Conservation (phyloP, 2,888 invertebrate species). For the Malthinus flaveolus region DNA sequence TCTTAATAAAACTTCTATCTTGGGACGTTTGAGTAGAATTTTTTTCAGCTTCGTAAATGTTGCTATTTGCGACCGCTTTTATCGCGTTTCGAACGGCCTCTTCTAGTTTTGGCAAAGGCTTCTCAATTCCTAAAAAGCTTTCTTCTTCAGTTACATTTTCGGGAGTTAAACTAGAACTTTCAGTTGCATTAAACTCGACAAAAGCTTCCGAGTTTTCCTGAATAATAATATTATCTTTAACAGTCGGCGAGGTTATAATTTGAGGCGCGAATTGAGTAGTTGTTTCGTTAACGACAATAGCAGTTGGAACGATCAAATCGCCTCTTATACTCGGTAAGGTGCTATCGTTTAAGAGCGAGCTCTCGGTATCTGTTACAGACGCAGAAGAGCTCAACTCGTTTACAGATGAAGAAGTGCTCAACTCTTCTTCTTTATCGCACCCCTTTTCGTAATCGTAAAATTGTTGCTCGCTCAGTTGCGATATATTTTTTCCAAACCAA, state of each 20-base stretch:
- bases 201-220: constrained; percentile 4
- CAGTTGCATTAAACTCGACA: neutral
- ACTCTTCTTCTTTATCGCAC: neutral
- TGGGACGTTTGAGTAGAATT: neutral
- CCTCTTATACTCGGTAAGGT: constrained; percentile 26
- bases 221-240: constrained; percentile 18
- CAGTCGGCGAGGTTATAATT: neutral
- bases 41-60: constrained; percentile 9
- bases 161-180: neutral
- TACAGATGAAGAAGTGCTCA: neutral
- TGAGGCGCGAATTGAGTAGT: neutral
- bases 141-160: neutral
- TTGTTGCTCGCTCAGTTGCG: constrained; percentile 46
- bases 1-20: neutral
- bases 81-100: constrained; percentile 12
- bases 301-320: constrained; percentile 34
- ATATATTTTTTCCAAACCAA: constrained; percentile 67
- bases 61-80: constrained; percentile 13
- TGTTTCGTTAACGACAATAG: constrained; percentile 14
- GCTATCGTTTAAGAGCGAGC: constrained; percentile 43
- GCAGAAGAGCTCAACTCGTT: constrained; percentile 14
- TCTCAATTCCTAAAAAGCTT: neutral
- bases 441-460: neutral
- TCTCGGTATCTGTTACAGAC: constrained; percentile 41
- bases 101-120: constrained; percentile 7